A percentile compares a stretch with the other conserved stretches of the same genome.
Conservation (phyloP, 2,888 invertebrate genomes). For the Crepidodera aurea region DNA sequence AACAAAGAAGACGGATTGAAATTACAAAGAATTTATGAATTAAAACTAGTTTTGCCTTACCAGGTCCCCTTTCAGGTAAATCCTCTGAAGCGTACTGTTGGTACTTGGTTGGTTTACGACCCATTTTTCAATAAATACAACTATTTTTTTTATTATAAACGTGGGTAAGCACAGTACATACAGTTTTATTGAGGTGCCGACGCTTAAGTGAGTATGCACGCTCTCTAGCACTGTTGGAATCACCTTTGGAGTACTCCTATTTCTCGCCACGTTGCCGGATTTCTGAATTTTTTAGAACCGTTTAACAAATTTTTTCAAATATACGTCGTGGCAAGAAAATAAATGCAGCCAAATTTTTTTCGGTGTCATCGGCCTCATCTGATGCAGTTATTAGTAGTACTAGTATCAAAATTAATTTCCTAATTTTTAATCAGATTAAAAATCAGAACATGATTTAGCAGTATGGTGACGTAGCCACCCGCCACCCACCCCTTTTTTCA, state of each 20-base stretch:
- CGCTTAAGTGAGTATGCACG: background rate
- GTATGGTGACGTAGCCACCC: too few relatives aligned
- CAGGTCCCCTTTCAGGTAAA: conserved; percentile 64
- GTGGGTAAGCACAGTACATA: conserved; percentile 5
- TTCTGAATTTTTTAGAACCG: too few relatives aligned
- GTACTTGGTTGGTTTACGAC: conserved; percentile 59
- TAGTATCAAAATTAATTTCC: too few relatives aligned
- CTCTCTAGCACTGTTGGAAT: background rate
- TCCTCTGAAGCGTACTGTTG: conserved; percentile 52
- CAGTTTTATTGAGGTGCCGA: background rate
- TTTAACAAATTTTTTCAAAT: too few relatives aligned
- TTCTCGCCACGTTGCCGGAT: background rate
- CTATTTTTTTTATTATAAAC: conserved; percentile 12
- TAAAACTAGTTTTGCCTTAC: conserved; percentile 60
- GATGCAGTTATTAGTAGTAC: too few relatives aligned
- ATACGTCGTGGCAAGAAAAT: too few relatives aligned
- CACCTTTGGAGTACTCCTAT: background rate
- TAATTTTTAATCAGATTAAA: too few relatives aligned
- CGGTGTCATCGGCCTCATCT: too few relatives aligned
- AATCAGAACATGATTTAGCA: too few relatives aligned
- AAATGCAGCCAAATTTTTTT: too few relatives aligned
- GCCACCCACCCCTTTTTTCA: too few relatives aligned
- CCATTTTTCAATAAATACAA: conserved; percentile 55
- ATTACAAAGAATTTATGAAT: conserved; percentile 6
- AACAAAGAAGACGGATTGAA: background rate